Evolutionary conservation across 2,113 vertebrate species (phyloP), one percentile per base, ranked within the genome.

Genomic region (Columbina picui): DNA sequence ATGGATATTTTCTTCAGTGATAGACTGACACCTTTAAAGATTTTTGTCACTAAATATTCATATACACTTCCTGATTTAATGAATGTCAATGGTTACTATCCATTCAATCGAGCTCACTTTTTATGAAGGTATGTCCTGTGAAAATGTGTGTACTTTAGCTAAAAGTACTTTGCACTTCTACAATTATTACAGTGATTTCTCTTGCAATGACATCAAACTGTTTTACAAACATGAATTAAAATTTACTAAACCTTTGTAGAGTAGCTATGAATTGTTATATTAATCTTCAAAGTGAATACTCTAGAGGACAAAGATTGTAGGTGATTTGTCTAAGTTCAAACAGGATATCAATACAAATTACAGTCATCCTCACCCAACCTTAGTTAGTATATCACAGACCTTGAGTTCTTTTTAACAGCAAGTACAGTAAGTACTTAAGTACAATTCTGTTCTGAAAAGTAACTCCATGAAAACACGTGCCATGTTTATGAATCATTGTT

Each of bases 21-120:
- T 32, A 45, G 45, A 78, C 45, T 0, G 0, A 55, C 53, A 85
- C 3, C 41, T 88, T 91, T 75, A 90, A 80, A 86, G 45, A 36
- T 70, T 96, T 94, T 61, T 43, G 19, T 65, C 71, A 77, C 34
- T 83, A 85, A 83, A 69, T 90, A 70, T 77, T 93, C 45, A 41
- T 74, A 38, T 73, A 47, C 3, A 22, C 21, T 70, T 56, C 9
- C 41, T 88, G 41, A 91, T 85, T 84, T 89, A 87, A 76, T 91
- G 67, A 83, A 61, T 74, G 63, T 53, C 45, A 60, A 7, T 86
- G n/a, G 67, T 59, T 80, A 84, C 45, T 60, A 73, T 78, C 82
- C 7, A 27, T 92, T 90, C 88, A 20, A 68, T 79, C 36, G 86
- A 77, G 5, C 12, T 86, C 23, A 55, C 22, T 84, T 83, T 94